Percentiles rank a stretch among this genome's conserved stretches.
Conservation (phyloP, 2,797 vertebrate genomes). For the Paramormyrops hopkinsi region DNA sequence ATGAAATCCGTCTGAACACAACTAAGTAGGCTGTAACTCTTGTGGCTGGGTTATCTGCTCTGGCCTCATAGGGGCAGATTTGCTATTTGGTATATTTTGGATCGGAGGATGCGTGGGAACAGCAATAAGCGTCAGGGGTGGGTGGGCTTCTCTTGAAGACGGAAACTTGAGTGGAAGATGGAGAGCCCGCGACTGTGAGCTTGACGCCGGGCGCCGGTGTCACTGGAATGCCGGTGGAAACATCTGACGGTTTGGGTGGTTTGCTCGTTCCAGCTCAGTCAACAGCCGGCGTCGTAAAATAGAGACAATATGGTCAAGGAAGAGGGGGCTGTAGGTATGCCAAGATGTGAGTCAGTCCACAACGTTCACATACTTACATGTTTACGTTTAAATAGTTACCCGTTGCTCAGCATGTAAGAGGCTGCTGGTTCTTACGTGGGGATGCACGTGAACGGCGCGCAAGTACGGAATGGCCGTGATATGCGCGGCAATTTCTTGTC, state of each 20-base stretch:
- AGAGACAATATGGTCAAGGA: constrained; percentile 15
- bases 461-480: neutral
- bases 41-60: neutral
- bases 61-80: neutral
- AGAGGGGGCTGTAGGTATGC: neutral
- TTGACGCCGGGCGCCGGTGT: neutral
- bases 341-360: neutral
- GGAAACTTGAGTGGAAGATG: neutral
- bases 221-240: neutral
- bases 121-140: neutral
- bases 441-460: neutral
- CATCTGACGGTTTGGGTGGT: constrained; percentile 12
- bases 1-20: neutral
- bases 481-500: neutral
- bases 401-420: neutral
- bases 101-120: neutral
- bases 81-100: neutral
- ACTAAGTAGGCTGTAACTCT: neutral
- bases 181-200: neutral
- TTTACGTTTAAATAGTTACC: neutral
- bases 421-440: neutral
- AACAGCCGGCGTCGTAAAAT: constrained; percentile 18
- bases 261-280: constrained; percentile 30
- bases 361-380: neutral
- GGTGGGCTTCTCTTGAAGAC: constrained; percentile 8